phyloP scores from a whole-genome alignment of 2,113 vertebrate species.

The Oryzias celebensis region DNA sequence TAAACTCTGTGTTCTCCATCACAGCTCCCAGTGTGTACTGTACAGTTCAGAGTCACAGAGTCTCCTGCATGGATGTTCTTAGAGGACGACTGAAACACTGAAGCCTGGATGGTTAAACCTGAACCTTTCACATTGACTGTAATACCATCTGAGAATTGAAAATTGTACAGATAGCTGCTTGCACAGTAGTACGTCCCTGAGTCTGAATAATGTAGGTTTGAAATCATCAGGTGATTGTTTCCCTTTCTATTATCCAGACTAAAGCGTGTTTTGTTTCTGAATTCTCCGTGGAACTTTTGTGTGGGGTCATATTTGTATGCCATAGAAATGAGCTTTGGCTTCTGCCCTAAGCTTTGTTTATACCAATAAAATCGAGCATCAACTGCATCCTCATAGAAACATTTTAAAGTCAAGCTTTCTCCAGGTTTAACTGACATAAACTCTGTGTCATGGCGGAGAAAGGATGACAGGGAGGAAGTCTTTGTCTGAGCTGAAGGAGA shows the following conservation, averaged over 20 bases:
- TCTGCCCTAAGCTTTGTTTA: not conserved
- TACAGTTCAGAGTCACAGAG: no score
- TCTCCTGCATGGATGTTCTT: no score
- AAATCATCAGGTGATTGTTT: not conserved
- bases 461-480: not conserved
- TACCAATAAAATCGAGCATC: not conserved
- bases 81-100: no score
- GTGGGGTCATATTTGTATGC: not conserved
- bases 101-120: no score
- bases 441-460: not conserved
- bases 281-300: not conserved
- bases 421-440: not conserved
- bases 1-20: no score
- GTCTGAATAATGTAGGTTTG: not conserved
- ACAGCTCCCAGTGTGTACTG: no score
- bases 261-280: not conserved
- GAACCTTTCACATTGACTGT: no score
- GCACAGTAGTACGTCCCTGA: conserved; percentile 3
- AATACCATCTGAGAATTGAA: not conserved
- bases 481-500: not conserved
- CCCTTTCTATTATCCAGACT: not conserved
- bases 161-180: not conserved
- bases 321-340: not conserved
- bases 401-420: not conserved
- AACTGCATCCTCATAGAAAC: not conserved